Evolutionary conservation across 2,888 invertebrate genomes (phyloP).

Genomic region (Drosophila macrospina): DNA sequence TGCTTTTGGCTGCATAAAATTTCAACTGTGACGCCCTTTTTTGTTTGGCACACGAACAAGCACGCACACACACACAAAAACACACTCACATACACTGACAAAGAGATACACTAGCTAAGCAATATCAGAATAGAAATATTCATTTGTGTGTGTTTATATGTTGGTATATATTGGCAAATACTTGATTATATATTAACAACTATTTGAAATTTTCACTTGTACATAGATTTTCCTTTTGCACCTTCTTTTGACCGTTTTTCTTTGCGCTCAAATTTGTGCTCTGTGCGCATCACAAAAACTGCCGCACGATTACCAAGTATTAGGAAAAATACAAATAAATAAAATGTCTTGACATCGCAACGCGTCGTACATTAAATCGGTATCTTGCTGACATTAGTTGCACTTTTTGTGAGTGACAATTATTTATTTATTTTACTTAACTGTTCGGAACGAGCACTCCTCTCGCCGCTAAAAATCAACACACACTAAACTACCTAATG

Average conservation of each 20-base stretch:
- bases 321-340: constrained; percentile 12
- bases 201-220: constrained; percentile 53
- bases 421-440: constrained; percentile 42
- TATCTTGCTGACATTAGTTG: constrained; percentile 21
- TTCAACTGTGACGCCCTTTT: constrained; percentile 74
- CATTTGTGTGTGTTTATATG: constrained; percentile 15
- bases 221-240: constrained; percentile 52
- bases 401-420: constrained; percentile 32
- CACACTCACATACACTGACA: constrained; percentile 12
- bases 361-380: constrained; percentile 22
- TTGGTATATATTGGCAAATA: constrained; percentile 15
- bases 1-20: constrained; percentile 61
- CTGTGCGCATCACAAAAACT: constrained; percentile 57
- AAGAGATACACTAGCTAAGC: background rate
- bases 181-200: constrained; percentile 54
- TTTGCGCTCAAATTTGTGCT: constrained; percentile 52
- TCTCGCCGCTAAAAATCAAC: constrained; percentile 55
- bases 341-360: constrained; percentile 5
- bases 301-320: constrained; percentile 35
- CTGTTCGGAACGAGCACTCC: constrained; percentile 13
- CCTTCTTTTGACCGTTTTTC: constrained; percentile 40
- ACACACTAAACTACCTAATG: constrained; percentile 32
- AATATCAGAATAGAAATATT: constrained; percentile 38
- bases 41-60: constrained; percentile 62
- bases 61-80: constrained; percentile 28